Percentiles rank a stretch among this genome's conserved stretches.
phyloP scores from a whole-genome alignment of 2,888 invertebrate species.

The Schizaphis graminum region DNA sequence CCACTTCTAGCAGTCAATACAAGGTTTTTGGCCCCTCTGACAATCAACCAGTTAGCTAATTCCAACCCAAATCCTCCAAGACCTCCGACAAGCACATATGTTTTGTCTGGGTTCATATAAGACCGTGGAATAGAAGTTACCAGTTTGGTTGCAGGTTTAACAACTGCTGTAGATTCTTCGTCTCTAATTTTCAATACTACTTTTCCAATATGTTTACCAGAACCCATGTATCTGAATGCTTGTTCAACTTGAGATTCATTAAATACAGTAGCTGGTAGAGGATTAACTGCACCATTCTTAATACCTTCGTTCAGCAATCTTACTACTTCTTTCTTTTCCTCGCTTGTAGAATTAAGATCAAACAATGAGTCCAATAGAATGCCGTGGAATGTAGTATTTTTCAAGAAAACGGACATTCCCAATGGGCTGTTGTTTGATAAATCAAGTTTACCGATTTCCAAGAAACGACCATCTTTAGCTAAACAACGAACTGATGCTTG shows the following conservation, averaged over 20 bases:
- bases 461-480: slow-evolving; percentile 92
- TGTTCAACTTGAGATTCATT: slow-evolving; percentile 89
- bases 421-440: slow-evolving; percentile 90
- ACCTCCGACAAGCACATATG: slow-evolving; percentile 86
- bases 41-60: slow-evolving; percentile 89
- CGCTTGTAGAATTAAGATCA: slow-evolving; percentile 76
- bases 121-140: slow-evolving; percentile 88
- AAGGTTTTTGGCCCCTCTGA: slow-evolving; percentile 86
- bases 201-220: slow-evolving; percentile 98
- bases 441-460: slow-evolving; percentile 98
- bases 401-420: slow-evolving; percentile 92
- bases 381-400: slow-evolving; percentile 98
- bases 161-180: slow-evolving; percentile 76
- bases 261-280: slow-evolving; percentile 90
- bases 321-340: slow-evolving; percentile 83
- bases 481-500: slow-evolving; percentile 94
- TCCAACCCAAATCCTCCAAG: slow-evolving; percentile 98
- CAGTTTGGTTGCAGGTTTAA: slow-evolving; percentile 74
- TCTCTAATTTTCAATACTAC: slow-evolving; percentile 90
- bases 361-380: slow-evolving; percentile 95
- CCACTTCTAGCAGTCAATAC: slow-evolving; percentile 92
- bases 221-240: slow-evolving; percentile 95
- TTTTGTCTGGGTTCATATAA: slow-evolving; percentile 84
- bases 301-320: slow-evolving; percentile 88
- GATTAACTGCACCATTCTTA: slow-evolving; percentile 87